Evolutionary conservation across 35 echinoderm and acorn worm genomes (phyloP).

Genomic region (Eucidaris tribuloides): DNA sequence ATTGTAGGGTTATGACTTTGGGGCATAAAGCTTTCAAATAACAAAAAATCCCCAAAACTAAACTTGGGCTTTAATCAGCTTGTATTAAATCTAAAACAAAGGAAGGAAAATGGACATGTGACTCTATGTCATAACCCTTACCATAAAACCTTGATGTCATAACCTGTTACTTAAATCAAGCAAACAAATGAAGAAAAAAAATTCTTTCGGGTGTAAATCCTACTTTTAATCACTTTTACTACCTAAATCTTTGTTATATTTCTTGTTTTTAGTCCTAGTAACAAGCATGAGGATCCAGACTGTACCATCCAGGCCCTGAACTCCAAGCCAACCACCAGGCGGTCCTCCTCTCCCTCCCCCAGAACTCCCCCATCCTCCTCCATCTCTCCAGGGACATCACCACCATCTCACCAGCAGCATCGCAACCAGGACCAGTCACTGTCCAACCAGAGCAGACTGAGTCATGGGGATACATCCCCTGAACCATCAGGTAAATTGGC

Average conservation of each 20-base stretch:
- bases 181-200: too few species aligned
- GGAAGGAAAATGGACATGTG: too few species aligned
- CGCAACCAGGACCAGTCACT: background rate
- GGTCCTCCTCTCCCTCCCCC: background rate
- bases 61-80: too few species aligned
- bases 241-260: background rate
- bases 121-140: too few species aligned
- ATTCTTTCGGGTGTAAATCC: too few species aligned
- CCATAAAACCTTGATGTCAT: too few species aligned
- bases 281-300: slow-evolving; percentile 76
- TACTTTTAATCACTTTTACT: background rate
- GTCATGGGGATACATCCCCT: background rate
- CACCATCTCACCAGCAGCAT: background rate
- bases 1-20: too few species aligned
- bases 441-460: background rate
- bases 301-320: slow-evolving; percentile 81
- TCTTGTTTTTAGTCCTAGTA: slow-evolving; percentile 18
- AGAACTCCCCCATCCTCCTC: slow-evolving; percentile 36
- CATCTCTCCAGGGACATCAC: slow-evolving; percentile 51
- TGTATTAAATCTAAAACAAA: too few species aligned
- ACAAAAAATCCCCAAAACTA: too few species aligned
- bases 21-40: too few species aligned
- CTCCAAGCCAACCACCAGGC: background rate
- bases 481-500: background rate
- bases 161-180: too few species aligned